Evolutionary conservation across 2,888 invertebrate species (phyloP), one percentile per base, ranked within the genome.

Genomic region (Lamellibrachia columna): DNA sequence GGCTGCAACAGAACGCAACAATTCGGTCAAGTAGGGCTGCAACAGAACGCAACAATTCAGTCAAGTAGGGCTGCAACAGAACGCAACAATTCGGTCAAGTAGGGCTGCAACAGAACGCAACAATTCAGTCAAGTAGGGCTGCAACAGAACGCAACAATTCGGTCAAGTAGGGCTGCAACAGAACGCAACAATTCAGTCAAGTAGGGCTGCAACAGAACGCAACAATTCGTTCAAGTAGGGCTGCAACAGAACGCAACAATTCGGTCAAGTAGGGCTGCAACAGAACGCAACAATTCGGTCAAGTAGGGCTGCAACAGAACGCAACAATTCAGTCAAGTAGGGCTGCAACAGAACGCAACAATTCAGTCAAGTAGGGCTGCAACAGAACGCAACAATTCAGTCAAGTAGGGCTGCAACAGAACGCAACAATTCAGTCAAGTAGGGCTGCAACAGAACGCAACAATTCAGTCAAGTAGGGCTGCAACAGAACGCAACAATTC

Each of bases 51-150:
- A 28, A 28, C 28, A 28, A 28, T 28, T 28, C 28, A 28, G 28
- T 28, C 28, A 28, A 98, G 94, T 97, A 97, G 93, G 97, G 97
- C 95, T 97, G 97, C 91, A 28, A 28, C 28, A 28, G 28, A 28
- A 28, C 28, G 28, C 28, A 28, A 28, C 28, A 98, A 98, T 94
- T 98, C 97, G 2, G 52, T n/a, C 9, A n/a, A 40, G 15, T 28
- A 52, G 11, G 15, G 11, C 11, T 11, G 15, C 11, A 11, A 22
- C 92, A 90, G 90, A 15, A 90, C n/a, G 90, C 15, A 22, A n/a
- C 90, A 91, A 11, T 22, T 22, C 22, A n/a, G n/a, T n/a, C n/a
- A n/a, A n/a, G 28, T 28, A 28, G 28, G 28, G 28, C 28, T 28
- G 28, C 28, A 28, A 28, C 28, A 28, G 28, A 28, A 28, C 28